Evolutionary conservation across 1,140 invertebrate genomes (phyloP), one percentile per base, ranked within the genome.

Genomic region (Orchestia grillus): DNA sequence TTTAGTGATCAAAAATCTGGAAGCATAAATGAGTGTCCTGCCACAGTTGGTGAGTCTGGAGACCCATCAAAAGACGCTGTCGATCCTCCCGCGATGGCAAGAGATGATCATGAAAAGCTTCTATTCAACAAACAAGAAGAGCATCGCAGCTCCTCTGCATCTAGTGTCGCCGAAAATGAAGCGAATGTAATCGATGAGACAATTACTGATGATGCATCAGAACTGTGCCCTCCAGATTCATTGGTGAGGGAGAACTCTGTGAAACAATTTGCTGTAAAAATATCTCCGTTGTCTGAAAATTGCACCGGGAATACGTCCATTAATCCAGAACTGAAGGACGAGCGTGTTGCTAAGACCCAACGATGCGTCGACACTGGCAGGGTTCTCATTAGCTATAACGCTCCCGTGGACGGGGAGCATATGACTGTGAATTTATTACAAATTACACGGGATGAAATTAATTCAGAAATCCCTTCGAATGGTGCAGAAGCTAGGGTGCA

Each of bases 241-340:
- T 77, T 77, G 62, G 62, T 28, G 11, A 94, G 15, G 40, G 44
- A 94, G 15, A 94, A 44, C 44, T 40, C 6, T 28, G 44, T 44
- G 8, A 94, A 94, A 47, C 43, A 45, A 47, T 94, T 94, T 45
- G 92, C 92, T 94, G 92, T 94, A 19, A 47, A 44, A 94, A 94
- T 94, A 47, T 44, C 44, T n/a, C 92, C 92, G 8, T 94, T 47
- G 40, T 40, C 92, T 45, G 92, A 44, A 45, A n/a, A 44, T 28
- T 47, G 8, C 8, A 0, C 41, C 8, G 43, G 36, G 19, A 36
- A 94, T 40, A 8, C 36, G 0, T 11, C 44, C 40, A 44, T n/a
- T 45, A n/a, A 47, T 47, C 3, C 8, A 94, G 36, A 94, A 45
- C 3, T 45, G 41, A 44, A 44, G 36, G 92, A 94, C 44, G 92